phyloP scores from a whole-genome alignment of 2,113 vertebrate genomes.

The Mirounga angustirostris region DNA sequence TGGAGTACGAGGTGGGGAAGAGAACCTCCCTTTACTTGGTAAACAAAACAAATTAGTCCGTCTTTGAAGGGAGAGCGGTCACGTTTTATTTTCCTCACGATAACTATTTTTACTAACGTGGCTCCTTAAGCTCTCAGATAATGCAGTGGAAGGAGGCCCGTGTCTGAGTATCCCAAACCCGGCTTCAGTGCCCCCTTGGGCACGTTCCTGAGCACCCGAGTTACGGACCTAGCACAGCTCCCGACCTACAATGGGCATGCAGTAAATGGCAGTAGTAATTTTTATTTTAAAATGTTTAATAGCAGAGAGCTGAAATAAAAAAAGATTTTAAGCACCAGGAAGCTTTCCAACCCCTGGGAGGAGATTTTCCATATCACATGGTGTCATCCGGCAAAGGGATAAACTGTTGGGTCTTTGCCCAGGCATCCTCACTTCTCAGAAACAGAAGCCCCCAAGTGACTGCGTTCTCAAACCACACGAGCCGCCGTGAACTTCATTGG shows the following conservation, averaged over 20 bases:
- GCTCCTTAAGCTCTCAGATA: background rate
- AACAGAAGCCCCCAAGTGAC: background rate
- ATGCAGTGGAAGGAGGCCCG: background rate
- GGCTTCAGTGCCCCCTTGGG: background rate
- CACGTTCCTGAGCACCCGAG: background rate
- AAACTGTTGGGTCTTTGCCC: background rate
- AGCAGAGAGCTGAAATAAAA: constrained; percentile 27
- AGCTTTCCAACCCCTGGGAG: background rate
- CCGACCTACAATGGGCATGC: background rate
- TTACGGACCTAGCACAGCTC: background rate
- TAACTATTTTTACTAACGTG: background rate
- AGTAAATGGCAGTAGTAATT: background rate
- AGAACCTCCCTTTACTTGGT: background rate
- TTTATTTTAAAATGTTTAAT: constrained; percentile 8
- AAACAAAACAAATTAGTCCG: constrained; percentile 9
- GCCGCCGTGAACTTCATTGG: rapidly evolving
- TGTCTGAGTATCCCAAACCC: rapidly evolving
- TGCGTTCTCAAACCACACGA: background rate
- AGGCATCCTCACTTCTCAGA: background rate
- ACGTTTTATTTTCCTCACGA: background rate
- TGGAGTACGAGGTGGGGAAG: background rate
- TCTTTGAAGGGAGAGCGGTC: constrained; percentile 21
- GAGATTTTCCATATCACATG: background rate
- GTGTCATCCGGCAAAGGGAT: background rate
- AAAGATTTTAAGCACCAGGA: background rate